Evolutionary conservation across 2,113 vertebrate species (phyloP).

Genomic region (Zosterops hypoxanthus): DNA sequence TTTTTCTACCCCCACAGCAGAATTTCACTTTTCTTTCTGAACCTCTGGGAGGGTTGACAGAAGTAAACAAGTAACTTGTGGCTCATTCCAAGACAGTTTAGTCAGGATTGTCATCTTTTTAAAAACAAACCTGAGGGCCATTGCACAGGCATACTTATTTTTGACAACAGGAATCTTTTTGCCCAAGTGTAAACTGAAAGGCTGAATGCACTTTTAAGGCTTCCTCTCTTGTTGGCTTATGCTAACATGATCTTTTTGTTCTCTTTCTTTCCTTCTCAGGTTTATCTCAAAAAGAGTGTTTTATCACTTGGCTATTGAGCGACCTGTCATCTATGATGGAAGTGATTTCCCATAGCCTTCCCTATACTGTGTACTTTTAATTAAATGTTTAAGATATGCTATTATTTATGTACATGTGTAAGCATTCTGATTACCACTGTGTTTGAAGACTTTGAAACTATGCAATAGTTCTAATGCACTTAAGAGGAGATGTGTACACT

Average conservation of each 20-base stretch:
- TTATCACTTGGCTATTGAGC: slow-evolving; percentile 86
- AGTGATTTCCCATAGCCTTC: slow-evolving; percentile 79
- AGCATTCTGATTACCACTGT: slow-evolving; percentile 39
- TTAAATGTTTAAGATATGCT: slow-evolving; percentile 58
- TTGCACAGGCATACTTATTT: neutral
- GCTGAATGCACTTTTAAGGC: neutral
- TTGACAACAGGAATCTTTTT: neutral
- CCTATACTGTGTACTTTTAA: slow-evolving; percentile 16
- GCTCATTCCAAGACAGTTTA: neutral
- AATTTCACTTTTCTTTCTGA: neutral
- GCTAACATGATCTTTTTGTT: neutral
- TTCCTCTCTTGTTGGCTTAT: neutral
- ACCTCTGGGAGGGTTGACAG: neutral
- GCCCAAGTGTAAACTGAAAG: neutral
- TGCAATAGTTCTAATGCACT: slow-evolving; percentile 39
- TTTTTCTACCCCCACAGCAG: neutral
- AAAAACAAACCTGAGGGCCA: neutral
- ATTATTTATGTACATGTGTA: slow-evolving; percentile 48
- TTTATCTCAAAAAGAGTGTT: slow-evolving; percentile 95
- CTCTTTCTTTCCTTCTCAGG: slow-evolving; percentile 69
- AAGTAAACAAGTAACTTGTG: neutral
- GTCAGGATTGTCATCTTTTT: neutral
- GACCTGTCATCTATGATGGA: slow-evolving; percentile 85
- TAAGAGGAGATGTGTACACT: neutral
- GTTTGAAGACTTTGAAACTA: slow-evolving; percentile 27